Conservation (phyloP, 2,797 vertebrate genomes). For the Dipus sagitta region DNA sequence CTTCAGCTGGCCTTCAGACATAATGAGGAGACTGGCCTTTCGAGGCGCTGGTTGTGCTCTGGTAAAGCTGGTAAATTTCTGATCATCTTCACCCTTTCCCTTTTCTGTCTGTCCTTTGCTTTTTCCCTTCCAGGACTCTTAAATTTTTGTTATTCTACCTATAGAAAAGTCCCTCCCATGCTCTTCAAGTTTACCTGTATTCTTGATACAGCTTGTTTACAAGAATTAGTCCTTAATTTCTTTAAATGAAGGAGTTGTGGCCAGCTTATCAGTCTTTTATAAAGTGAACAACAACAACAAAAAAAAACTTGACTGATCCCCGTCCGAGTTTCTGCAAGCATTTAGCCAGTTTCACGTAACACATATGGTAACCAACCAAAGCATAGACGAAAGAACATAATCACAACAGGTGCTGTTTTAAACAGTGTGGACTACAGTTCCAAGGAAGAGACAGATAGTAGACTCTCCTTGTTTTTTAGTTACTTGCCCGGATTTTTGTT, state of each 20-base stretch:
- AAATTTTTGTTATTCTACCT: conserved; percentile 70
- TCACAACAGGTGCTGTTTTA: conserved; percentile 46
- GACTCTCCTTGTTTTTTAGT: conserved; percentile 29
- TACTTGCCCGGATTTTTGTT: conserved; percentile 19
- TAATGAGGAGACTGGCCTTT: conserved; percentile 91
- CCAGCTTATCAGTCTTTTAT: conserved; percentile 66
- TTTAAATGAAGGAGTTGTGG: background rate
- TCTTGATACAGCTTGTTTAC: conserved; percentile 71
- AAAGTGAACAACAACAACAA: conserved; percentile 53
- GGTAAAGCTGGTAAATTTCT: conserved; percentile 92
- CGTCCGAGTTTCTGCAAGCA: conserved; percentile 6
- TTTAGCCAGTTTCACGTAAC: conserved; percentile 36
- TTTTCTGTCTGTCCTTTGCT: conserved; percentile 74
- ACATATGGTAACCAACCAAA: background rate
- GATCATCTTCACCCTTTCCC: conserved; percentile 83
- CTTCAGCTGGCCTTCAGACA: conserved; percentile 88
- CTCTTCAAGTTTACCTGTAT: conserved; percentile 69
- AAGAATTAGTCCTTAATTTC: conserved; percentile 32
- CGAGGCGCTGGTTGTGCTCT: conserved; percentile 92
- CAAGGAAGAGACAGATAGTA: conserved; percentile 3
- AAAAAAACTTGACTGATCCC: conserved; percentile 12
- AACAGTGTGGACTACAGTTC: conserved; percentile 25
- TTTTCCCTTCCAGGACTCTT: conserved; percentile 67
- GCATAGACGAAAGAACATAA: background rate
- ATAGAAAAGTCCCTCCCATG: conserved; percentile 62